Evolutionary conservation across 1,140 invertebrate genomes (phyloP).

Genomic region (Eupristina koningsbergeri): DNA sequence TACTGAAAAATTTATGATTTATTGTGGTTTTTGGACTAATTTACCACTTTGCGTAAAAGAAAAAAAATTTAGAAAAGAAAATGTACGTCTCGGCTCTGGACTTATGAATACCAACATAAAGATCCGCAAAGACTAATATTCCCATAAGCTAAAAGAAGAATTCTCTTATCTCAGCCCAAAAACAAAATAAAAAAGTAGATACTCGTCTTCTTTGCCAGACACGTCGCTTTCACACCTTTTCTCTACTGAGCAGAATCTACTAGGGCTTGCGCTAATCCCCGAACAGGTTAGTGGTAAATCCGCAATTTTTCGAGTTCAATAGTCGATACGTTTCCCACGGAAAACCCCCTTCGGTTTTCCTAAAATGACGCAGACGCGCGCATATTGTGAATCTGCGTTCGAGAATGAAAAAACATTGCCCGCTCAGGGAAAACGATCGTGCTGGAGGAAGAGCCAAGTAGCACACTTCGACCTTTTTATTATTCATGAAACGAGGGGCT

Average conservation of each 20-base stretch:
- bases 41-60: background rate
- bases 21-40: background rate
- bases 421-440: slow-evolving; percentile 65
- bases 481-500: slow-evolving; percentile 71
- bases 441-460: slow-evolving; percentile 55
- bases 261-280: background rate
- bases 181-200: background rate
- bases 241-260: slow-evolving; percentile 25
- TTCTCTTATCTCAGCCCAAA: background rate
- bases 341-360: background rate
- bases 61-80: background rate
- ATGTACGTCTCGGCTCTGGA: background rate
- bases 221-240: background rate
- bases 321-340: background rate
- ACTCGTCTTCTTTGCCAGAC: background rate
- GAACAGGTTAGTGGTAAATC: slow-evolving; percentile 15
- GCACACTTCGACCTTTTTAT: slow-evolving; percentile 70
- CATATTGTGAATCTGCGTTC: slow-evolving; percentile 62
- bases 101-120: background rate
- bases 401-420: slow-evolving; percentile 69
- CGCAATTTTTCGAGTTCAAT: slow-evolving; percentile 41
- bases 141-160: background rate
- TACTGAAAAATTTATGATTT: too few relatives aligned
- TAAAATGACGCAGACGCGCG: slow-evolving; percentile 41
- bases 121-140: background rate